Evolutionary conservation across 2,888 invertebrate genomes (phyloP).

Genomic region (Zygothrica quintamaculata): DNA sequence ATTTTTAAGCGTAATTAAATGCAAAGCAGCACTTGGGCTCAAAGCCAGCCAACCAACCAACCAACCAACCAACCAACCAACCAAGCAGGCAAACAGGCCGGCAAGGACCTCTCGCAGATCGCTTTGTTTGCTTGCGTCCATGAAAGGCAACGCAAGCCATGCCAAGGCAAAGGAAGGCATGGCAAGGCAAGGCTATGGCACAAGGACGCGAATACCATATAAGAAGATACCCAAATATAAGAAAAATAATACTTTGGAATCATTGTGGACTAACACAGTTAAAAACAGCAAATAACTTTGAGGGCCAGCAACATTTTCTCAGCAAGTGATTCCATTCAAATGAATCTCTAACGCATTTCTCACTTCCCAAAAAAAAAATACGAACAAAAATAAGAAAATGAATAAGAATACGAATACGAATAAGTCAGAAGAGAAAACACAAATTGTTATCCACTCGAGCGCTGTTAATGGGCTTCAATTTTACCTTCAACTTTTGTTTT

Average conservation of each 20-base stretch:
- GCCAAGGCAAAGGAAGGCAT: no score
- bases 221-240: slow-evolving; percentile 22
- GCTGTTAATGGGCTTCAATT: slow-evolving; percentile 65
- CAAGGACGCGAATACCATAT: slow-evolving; percentile 43
- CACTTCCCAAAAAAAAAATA: slow-evolving; percentile 53
- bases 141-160: no score
- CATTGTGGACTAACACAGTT: slow-evolving; percentile 40
- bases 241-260: slow-evolving; percentile 3
- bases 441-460: slow-evolving; percentile 66
- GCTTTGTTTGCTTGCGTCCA: slow-evolving; percentile 43
- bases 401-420: background rate
- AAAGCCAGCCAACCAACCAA: slow-evolving; percentile 14
- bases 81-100: slow-evolving; percentile 14
- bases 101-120: slow-evolving; percentile 42
- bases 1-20: slow-evolving; percentile 80
- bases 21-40: slow-evolving; percentile 72
- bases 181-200: slow-evolving; percentile 53
- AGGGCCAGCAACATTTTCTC: slow-evolving; percentile 19
- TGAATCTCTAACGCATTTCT: slow-evolving; percentile 36
- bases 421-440: background rate
- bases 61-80: slow-evolving; percentile 10
- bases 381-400: slow-evolving; percentile 28
- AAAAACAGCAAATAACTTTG: slow-evolving; percentile 50
- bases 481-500: slow-evolving; percentile 42
- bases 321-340: slow-evolving; percentile 51